Base-by-base conservation (phyloP, 2,113 vertebrate species). In the Heterochromis multidens region DNA sequence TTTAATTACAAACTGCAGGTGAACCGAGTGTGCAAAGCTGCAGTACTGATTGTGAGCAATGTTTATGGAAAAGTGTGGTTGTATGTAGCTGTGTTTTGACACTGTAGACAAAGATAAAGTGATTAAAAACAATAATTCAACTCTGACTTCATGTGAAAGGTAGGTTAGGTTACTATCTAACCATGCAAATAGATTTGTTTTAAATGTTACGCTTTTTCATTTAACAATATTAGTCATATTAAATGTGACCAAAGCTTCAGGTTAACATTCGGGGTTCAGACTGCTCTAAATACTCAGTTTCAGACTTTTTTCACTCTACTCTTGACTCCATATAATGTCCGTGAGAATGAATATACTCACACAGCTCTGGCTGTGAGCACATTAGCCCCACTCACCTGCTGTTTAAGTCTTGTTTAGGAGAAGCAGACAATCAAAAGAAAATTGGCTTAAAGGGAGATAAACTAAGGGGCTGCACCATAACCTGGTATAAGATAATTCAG, bases 1-100 rank as follows among this genome's bases (percentile, higher is more conserved):
- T 86, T 92, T 88, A 67, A 86, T 91, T 84, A 82, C 90, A 94
- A 91, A 88, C 89, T 93, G 93, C 90, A 93, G 91, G 89, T 92
- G 93, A 95, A 90, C 70, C 57, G 78, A 91, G 61, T 21, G 17
- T 37, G 3, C 29, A 37, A 79, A 82, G 59, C 76, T 11, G 25
- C 56, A 54, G 79, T 16, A n/a, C 59, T 76, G 19, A 65, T 33
- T 17, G n/a, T 11, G 58, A 63, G 49, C 1, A 7, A 6, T 3
- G 27, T 60, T 57, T 57, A 80, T 89, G 83, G 37, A 88, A 84
- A 87, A 83, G 56, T 87, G 77, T 58, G 70, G 74, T 17, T 58
- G 14, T 23, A 35, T 59, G 58, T 12, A 43, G 40, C 7, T 49
- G 40, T 6, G 62, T 63, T 89, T 70, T 76, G 33, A 57, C 8